A percentile compares a stretch with the other conserved stretches of the same genome.
These are phyloP conservation scores for Sinodicranocentrus sp. DNA, from an alignment of 2,888 invertebrate species.

Conservation along the genomic window DNA sequence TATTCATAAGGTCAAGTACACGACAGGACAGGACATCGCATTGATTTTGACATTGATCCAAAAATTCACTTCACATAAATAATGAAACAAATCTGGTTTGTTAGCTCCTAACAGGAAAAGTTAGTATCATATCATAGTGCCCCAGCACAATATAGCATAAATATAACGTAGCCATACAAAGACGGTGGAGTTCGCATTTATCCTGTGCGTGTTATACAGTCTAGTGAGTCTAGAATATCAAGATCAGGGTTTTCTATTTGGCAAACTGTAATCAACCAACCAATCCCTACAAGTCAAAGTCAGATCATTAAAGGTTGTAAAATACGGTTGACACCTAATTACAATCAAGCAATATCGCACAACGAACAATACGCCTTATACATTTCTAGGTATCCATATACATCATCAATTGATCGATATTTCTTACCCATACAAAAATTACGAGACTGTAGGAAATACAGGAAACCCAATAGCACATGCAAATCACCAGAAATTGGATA, in stretches of 20 bases:
- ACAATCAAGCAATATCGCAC: conserved; percentile 21
- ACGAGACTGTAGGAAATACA: too few species aligned
- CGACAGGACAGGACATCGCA: background rate
- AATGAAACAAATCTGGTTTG: conserved; percentile 32
- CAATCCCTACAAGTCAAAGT: conserved; percentile 21
- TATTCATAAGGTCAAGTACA: conserved; percentile 40
- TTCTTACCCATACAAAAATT: background rate
- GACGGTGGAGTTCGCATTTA: too few species aligned
- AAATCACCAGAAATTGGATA: too few species aligned
- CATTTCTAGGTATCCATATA: too few species aligned
- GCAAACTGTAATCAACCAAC: conserved; percentile 25
- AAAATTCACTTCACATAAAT: conserved; percentile 9
- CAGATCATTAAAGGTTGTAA: conserved; percentile 34
- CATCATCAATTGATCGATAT: too few species aligned
- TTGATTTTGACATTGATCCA: conserved; percentile 42
- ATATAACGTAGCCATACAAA: background rate
- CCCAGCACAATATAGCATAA: too few species aligned
- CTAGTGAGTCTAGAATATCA: too few species aligned
- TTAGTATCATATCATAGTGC: too few species aligned
- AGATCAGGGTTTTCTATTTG: conserved; percentile 3
- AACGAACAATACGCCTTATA: background rate
- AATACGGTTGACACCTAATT: conserved; percentile 47
- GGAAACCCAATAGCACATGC: too few species aligned
- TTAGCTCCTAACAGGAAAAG: conserved; percentile 15
- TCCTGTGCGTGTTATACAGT: too few species aligned